These are phyloP conservation scores for Leptinotarsa undecemlineata DNA, from an alignment of 1,140 invertebrate genomes.

Conservation along the genomic window DNA sequence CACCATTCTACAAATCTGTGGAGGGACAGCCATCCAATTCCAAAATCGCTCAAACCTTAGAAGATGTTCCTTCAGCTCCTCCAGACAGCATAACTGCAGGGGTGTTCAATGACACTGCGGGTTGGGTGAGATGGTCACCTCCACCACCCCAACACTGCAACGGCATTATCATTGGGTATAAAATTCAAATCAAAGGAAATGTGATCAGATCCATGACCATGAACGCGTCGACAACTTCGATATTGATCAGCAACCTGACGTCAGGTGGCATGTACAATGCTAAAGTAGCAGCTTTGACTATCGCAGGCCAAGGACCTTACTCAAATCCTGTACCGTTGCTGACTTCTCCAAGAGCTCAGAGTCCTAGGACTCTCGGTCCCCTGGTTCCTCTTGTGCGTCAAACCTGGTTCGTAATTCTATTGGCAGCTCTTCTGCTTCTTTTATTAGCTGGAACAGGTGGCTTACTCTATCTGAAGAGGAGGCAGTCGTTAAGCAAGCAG, in stretches of 20 bases:
- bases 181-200: conserved; percentile 61
- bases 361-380: conserved; percentile 52
- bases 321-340: conserved; percentile 61
- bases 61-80: conserved; percentile 79
- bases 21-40: conserved; percentile 83
- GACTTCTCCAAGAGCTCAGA: conserved; percentile 49
- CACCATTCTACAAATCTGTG: conserved; percentile 83
- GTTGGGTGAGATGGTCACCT: conserved; percentile 76
- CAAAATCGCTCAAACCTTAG: conserved; percentile 68
- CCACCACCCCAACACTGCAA: conserved; percentile 79
- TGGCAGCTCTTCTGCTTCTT: conserved; percentile 70
- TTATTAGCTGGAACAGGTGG: conserved; percentile 68
- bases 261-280: conserved; percentile 72
- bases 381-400: conserved; percentile 63
- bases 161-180: conserved; percentile 80
- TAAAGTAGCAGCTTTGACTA: conserved; percentile 73
- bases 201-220: conserved; percentile 57
- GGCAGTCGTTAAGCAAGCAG: conserved; percentile 66
- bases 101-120: conserved; percentile 80
- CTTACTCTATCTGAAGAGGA: conserved; percentile 65
- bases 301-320: conserved; percentile 70
- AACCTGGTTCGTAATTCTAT: conserved; percentile 76
- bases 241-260: conserved; percentile 74
- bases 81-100: conserved; percentile 80
- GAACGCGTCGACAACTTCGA: conserved; percentile 72